Base-by-base conservation (phyloP, 2,113 vertebrate genomes). In the Corvus cornix region DNA sequence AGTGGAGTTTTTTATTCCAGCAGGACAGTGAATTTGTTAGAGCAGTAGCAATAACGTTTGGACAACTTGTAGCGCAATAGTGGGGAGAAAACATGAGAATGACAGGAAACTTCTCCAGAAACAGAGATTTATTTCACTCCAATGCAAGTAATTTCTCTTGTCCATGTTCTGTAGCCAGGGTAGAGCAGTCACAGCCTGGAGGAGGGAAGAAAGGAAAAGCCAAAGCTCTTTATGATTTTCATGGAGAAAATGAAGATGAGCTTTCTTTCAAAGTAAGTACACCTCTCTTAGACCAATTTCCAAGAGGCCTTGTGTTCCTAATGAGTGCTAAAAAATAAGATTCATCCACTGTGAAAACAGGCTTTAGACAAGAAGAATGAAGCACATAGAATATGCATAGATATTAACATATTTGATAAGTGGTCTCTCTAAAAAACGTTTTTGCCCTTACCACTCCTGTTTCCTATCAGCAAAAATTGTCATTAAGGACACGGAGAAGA, bases 181-280 rank as follows among this genome's bases (percentile, higher is more conserved):
- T 37, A 69, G 97, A 97, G 60, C 51, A 66, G 53, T 22, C 68
- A 67, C 94, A 97, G 51, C 49, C 89, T 49, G 48, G 53, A 79
- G 75, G 84, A 66, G 72, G 56, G 26, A 98, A 93, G 68, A 97
- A 94, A 44, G 82, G 59, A 84, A 98, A 97, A 97, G 99, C 97
- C 90, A 98, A 97, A 95, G 99, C 99, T 63, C 93, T 99, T 64
- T 99, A 98, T 84, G 97, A 98, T 94, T 99, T 98, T 94, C 90
- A 96, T 8, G 98, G 99, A 44, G 97, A 98, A 81, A 98, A 98
- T 77, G 98, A 98, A 30, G 99, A 99, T 92, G 99, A 99, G 90
- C 99, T 99, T 83, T 98, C 99, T n/a, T 98, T 99, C 80, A 98
- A 98, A 98, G 99, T 99, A 95, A 98, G 96, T 97, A 74, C 22